Conservation (phyloP, 2,113 vertebrate genomes). For the Megaceryle torquata region DNA sequence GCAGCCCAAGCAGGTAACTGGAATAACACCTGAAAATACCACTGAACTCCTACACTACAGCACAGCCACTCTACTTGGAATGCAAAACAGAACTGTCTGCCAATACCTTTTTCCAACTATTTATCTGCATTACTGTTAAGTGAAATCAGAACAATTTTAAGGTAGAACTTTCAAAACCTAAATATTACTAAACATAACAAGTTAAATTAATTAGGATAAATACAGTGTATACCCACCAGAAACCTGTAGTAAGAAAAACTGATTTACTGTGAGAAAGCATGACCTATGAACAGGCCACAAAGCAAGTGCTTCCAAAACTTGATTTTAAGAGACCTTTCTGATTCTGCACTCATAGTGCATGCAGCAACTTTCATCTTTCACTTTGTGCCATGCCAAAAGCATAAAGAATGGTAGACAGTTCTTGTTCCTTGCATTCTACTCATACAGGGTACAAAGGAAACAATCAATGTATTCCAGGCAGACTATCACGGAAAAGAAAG, state of each 20-base stretch:
- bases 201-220: background rate
- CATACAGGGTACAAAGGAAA: background rate
- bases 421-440: background rate
- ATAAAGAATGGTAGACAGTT: background rate
- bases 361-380: background rate
- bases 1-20: background rate
- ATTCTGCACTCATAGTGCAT: background rate
- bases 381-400: background rate
- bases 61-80: background rate
- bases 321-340: background rate
- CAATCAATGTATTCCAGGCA: background rate
- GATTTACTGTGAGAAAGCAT: background rate
- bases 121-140: background rate
- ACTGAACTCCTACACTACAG: background rate
- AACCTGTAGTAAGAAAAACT: background rate
- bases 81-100: background rate
- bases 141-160: background rate
- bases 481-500: background rate
- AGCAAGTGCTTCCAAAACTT: background rate
- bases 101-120: background rate
- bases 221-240: background rate
- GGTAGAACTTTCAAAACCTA: background rate
- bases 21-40: background rate
- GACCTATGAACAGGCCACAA: background rate
- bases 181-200: background rate